phyloP scores from a whole-genome alignment of 1,140 invertebrate genomes.

The Papilio dardanus region DNA sequence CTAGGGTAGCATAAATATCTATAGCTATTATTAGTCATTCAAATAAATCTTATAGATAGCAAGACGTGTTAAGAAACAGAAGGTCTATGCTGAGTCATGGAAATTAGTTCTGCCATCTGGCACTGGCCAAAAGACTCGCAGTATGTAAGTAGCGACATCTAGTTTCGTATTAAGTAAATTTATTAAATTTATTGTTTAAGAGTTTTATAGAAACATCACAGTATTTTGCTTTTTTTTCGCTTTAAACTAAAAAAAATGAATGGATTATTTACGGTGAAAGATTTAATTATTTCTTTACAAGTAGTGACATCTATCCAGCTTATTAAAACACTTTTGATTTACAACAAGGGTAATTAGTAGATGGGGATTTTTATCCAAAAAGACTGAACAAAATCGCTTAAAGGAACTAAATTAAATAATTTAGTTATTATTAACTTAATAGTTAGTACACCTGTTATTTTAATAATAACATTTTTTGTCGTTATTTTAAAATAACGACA shows the following conservation, averaged over 20 bases:
- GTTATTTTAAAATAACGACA: not conserved
- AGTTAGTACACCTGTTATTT: slow-evolving; percentile 36
- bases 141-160: not conserved
- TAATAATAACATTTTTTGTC: no score
- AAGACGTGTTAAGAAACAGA: not conserved
- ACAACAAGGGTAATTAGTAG: not conserved
- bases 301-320: not conserved
- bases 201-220: not conserved
- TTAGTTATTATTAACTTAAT: no score
- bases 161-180: not conserved
- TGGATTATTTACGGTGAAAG: not conserved
- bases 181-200: not conserved
- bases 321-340: not conserved
- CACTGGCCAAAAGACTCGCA: not conserved
- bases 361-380: not conserved
- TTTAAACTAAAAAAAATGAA: not conserved
- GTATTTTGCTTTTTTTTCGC: not conserved
- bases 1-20: no score
- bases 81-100: not conserved
- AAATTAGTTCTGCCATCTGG: slow-evolving; percentile 34
- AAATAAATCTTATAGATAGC: not conserved
- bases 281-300: not conserved
- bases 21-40: no score
- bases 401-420: not conserved
- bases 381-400: not conserved